Base-by-base conservation (phyloP, 2,888 invertebrate genomes). In the Stenotaenia linearis region DNA sequence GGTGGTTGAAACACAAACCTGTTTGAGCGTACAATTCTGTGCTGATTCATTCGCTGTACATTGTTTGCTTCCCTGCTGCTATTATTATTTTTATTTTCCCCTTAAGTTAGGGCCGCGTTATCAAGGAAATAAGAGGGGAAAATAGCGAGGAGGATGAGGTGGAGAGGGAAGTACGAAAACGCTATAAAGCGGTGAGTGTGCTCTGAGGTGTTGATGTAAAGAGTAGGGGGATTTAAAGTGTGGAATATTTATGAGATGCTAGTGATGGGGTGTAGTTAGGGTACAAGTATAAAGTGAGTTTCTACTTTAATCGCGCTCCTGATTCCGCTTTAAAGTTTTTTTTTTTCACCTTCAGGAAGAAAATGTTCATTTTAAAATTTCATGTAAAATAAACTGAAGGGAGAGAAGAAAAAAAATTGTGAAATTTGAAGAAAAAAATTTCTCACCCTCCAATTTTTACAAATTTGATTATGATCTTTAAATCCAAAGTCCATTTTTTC, bases 61-160 rank as follows among this genome's bases (percentile, higher is more conserved):
- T 61, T 61, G 61, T 61, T 61, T 61, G 61, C 25, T 61, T 61
- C 61, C 61, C 61, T 10, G 61, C 25, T 61, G 61, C 61, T 61
- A 61, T 61, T 61, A 61, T 61, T 61, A 61, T 61, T 61, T 61
- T 61, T 61, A 61, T 61, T 61, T 61, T 61, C 61, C 61, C 61
- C 61, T 61, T 18, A 18, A 15, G 56, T 56, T 21, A 56, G 56
- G 56, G 21, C 21, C 23, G 25, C 12, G 61, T 61, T 61, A 61
- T 61, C 61, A 25, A 61, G 61, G 61, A 61, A 61, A 61, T 61
- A 45, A 25, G 25, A 15, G 61, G 61, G 25, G 61, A 23, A 61
- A 61, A 61, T 25, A 15, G 61, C 23, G 61, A 61, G 10, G 12
- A 12, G 6, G 18, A 45, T n/a, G 45, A 45, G 18, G 45, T 4